Conservation (phyloP, 2,888 invertebrate genomes). For the Drosophila kokeensis region DNA sequence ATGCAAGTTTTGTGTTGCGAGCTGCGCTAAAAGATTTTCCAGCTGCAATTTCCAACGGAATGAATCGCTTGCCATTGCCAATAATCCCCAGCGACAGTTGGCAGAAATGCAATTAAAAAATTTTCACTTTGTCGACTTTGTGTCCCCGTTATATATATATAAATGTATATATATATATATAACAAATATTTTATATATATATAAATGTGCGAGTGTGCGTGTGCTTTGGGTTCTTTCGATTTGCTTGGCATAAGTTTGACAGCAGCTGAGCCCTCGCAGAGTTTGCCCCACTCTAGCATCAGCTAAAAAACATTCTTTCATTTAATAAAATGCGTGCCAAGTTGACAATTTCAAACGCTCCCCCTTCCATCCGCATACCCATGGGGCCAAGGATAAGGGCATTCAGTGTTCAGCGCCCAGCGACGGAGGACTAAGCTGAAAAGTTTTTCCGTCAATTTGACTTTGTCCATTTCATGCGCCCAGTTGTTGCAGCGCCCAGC, state of each 20-base stretch:
- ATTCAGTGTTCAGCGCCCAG: slow-evolving; percentile 3
- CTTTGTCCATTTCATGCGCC: slow-evolving; percentile 30
- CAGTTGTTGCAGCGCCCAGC: slow-evolving; percentile 35
- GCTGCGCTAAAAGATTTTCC: slow-evolving; percentile 54
- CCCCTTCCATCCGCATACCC: background rate
- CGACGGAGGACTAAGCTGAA: slow-evolving; percentile 26
- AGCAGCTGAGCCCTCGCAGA: slow-evolving; percentile 51
- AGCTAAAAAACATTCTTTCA: slow-evolving; percentile 70
- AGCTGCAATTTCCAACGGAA: slow-evolving; percentile 72
- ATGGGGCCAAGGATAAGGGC: slow-evolving; percentile 32
- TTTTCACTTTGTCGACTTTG: slow-evolving; percentile 62
- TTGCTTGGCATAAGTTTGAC: slow-evolving; percentile 78
- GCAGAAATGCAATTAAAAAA: slow-evolving; percentile 81
- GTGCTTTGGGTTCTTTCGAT: slow-evolving; percentile 60
- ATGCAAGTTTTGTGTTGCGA: slow-evolving; percentile 69
- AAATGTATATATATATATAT: background rate
- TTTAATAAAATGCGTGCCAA: slow-evolving; percentile 81
- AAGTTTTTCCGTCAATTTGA: slow-evolving; percentile 47
- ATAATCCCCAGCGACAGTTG: slow-evolving; percentile 79
- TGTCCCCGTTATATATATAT: background rate
- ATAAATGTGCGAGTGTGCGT: slow-evolving; percentile 20
- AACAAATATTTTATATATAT: background rate
- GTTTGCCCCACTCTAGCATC: slow-evolving; percentile 30
- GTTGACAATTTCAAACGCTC: slow-evolving; percentile 72
- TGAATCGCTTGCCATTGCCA: slow-evolving; percentile 72